Percentiles rank a stretch among this genome's conserved stretches.
Conservation (phyloP, 2,113 vertebrate genomes). For the Oreochromis tanganicae region DNA sequence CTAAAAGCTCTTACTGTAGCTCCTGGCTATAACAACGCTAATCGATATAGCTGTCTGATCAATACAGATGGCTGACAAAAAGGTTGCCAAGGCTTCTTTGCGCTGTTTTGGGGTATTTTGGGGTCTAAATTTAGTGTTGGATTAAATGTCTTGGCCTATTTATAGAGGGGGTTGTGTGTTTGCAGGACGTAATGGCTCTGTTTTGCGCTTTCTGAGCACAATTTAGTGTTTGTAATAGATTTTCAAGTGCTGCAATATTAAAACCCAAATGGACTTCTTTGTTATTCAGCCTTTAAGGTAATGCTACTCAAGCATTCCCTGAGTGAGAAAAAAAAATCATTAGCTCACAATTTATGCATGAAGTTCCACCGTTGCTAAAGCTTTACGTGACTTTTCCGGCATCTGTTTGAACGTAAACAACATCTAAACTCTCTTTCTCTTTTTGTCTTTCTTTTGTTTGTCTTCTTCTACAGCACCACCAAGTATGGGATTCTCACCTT, state of each 20-base stretch:
- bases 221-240: slow-evolving; percentile 33
- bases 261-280: slow-evolving; percentile 2
- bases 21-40: slow-evolving; percentile 33
- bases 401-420: background rate
- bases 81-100: slow-evolving; percentile 36
- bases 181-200: background rate
- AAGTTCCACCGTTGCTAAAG: slow-evolving; percentile 5
- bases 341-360: slow-evolving; percentile 3
- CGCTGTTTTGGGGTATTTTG: slow-evolving; percentile 32
- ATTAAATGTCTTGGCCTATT: slow-evolving; percentile 1
- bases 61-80: slow-evolving; percentile 47
- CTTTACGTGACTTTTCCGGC: background rate
- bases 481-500: slow-evolving; percentile 97
- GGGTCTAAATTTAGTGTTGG: slow-evolving; percentile 50
- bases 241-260: slow-evolving; percentile 25
- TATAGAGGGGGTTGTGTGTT: slow-evolving; percentile 7
- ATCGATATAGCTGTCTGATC: slow-evolving; percentile 54
- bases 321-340: background rate
- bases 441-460: background rate
- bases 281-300: slow-evolving; percentile 8
- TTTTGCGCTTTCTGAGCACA: background rate
- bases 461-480: slow-evolving; percentile 80
- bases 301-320: background rate
- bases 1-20: slow-evolving; percentile 58
- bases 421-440: background rate